Conservation (phyloP, 2,113 vertebrate genomes). For the Cairina moschata region DNA sequence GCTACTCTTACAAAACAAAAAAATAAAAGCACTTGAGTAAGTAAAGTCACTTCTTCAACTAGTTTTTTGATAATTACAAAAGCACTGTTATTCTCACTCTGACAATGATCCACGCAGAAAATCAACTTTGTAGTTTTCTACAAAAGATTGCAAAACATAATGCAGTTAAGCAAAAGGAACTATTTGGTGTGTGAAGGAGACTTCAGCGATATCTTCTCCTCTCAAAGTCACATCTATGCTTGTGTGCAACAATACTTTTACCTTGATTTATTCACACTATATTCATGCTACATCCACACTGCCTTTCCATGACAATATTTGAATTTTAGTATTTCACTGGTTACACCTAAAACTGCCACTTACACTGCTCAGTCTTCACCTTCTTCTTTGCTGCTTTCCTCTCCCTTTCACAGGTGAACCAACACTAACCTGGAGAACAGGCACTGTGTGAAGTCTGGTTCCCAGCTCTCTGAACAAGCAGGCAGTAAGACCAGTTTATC, state of each 20-base stretch:
- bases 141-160: neutral
- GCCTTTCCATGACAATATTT: neutral
- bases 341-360: neutral
- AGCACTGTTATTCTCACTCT: neutral
- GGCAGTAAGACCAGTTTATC: rapidly evolving
- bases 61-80: neutral
- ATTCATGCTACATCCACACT: rapidly evolving
- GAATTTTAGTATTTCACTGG: neutral
- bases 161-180: neutral
- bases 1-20: neutral
- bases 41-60: neutral
- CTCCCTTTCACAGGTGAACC: neutral
- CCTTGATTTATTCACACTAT: neutral
- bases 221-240: neutral
- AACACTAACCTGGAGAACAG: rapidly evolving
- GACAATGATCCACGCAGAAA: neutral
- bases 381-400: neutral
- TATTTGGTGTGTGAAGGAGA: neutral
- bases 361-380: neutral
- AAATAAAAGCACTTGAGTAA: neutral
- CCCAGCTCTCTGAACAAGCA: rapidly evolving
- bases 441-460: neutral
- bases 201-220: neutral
- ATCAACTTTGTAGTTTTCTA: neutral
- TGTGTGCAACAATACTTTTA: neutral